phyloP scores from a whole-genome alignment of 1,140 invertebrate genomes.

The Portunus trituberculatus region DNA sequence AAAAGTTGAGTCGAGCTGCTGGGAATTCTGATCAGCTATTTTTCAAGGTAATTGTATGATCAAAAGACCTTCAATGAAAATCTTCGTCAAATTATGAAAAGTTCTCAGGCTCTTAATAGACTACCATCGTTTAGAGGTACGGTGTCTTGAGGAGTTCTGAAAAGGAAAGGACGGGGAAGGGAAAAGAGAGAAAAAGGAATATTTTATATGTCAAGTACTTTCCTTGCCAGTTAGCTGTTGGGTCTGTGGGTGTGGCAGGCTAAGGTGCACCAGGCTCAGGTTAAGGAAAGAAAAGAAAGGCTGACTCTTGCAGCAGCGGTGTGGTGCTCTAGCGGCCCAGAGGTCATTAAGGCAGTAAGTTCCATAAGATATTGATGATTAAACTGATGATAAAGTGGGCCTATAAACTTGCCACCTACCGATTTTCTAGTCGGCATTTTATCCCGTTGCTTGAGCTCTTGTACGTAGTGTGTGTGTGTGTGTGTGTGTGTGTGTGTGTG shows the following conservation, averaged over 20 bases:
- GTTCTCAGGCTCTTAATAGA: no score
- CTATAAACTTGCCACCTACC: neutral
- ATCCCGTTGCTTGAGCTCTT: neutral
- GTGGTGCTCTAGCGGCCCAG: neutral
- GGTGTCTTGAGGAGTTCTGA: no score
- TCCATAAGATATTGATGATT: constrained; percentile 15
- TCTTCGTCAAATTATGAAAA: no score
- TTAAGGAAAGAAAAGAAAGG: neutral
- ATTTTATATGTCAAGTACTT: no score
- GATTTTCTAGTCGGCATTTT: neutral
- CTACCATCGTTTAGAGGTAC: no score
- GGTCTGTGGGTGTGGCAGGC: neutral
- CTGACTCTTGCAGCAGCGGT: neutral
- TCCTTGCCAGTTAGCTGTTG: no score
- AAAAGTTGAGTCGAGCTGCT: no score
- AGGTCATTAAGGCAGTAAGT: constrained; percentile 12
- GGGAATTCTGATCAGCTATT: no score
- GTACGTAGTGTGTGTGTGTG: neutral
- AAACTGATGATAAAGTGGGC: neutral
- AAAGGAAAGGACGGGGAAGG: no score
- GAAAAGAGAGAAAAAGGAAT: no score
- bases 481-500: neutral
- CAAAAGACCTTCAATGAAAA: no score
- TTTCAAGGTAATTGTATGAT: no score
- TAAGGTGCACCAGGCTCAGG: neutral